Conservation (phyloP, 2,113 vertebrate species). For the Hypanus sabinus region DNA sequence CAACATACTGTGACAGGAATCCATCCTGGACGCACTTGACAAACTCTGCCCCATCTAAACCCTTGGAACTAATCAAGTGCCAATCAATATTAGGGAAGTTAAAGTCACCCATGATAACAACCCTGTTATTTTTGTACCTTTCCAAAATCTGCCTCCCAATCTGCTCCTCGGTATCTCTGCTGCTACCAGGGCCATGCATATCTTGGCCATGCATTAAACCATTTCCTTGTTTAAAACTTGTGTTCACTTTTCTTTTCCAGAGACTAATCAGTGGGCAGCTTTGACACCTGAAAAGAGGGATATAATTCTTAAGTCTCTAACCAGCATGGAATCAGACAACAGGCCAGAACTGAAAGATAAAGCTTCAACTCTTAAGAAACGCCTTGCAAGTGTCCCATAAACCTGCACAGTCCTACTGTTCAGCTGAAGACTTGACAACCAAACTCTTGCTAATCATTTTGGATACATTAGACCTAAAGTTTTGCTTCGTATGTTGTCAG, state of each 20-base stretch:
- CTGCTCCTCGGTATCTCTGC: no score
- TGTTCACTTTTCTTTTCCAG: conserved; percentile 50
- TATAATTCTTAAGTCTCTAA: conserved; percentile 73
- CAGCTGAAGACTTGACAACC: conserved; percentile 29
- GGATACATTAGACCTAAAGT: conserved; percentile 11
- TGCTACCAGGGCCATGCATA: no score
- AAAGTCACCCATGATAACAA: no score
- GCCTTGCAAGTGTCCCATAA: conserved; percentile 66
- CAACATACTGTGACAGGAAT: no score
- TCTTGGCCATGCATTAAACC: background rate
- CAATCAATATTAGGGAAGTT: no score
- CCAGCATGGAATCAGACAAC: conserved; percentile 79
- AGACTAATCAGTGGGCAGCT: conserved; percentile 78
- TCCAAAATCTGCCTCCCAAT: no score
- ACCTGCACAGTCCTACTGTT: background rate
- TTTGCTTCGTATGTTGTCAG: conserved; percentile 1
- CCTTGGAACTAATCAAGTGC: no score
- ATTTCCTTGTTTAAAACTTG: background rate
- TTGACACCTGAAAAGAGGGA: conserved; percentile 73
- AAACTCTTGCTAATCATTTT: background rate
- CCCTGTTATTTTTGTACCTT: no score
- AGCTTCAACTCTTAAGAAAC: conserved; percentile 77
- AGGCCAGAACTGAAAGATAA: conserved; percentile 83
- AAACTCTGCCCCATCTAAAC: no score
- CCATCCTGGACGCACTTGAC: no score